Evolutionary conservation across 2,888 invertebrate species (phyloP).

Genomic region (Ormyrus thymus): DNA sequence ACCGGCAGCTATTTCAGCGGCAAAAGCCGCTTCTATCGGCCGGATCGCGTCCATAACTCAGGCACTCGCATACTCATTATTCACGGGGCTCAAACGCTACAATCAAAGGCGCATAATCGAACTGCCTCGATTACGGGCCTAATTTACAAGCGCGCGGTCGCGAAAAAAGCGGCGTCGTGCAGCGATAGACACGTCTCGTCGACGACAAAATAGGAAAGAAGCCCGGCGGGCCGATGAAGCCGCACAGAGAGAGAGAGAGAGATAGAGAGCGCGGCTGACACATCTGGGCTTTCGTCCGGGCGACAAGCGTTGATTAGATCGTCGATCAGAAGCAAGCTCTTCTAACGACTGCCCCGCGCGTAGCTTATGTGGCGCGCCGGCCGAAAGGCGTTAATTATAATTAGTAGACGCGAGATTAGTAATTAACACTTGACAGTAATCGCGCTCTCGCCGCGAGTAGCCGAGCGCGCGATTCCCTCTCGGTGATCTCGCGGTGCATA

Average conservation of each 20-base stretch:
- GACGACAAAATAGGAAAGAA: conserved; percentile 23
- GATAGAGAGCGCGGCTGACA: neutral
- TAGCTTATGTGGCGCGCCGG: neutral
- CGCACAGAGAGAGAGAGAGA: neutral
- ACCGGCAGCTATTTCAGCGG: no score
- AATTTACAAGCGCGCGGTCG: neutral
- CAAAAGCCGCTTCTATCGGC: no score
- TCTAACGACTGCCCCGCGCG: conserved; percentile 33
- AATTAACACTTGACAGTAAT: conserved; percentile 73
- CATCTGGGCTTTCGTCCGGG: conserved; percentile 24
- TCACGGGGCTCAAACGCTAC: no score
- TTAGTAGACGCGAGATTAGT: conserved; percentile 73
- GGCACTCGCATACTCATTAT: no score
- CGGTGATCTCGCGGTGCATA: conserved; percentile 8
- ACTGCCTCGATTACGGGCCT: neutral
- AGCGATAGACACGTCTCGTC: neutral
- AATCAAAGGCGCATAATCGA: neutral
- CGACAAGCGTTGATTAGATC: conserved; percentile 53
- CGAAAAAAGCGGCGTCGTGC: neutral
- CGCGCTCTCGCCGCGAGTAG: conserved; percentile 57
- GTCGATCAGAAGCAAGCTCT: conserved; percentile 48
- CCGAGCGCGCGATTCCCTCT: conserved; percentile 17
- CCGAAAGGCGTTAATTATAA: conserved; percentile 73
- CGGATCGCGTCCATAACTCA: no score
- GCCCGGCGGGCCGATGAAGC: conserved; percentile 23